A percentile compares a stretch with the other conserved stretches of the same genome.
Conservation (phyloP, 2,113 vertebrate species). For the Megaleporinus macrocephalus region DNA sequence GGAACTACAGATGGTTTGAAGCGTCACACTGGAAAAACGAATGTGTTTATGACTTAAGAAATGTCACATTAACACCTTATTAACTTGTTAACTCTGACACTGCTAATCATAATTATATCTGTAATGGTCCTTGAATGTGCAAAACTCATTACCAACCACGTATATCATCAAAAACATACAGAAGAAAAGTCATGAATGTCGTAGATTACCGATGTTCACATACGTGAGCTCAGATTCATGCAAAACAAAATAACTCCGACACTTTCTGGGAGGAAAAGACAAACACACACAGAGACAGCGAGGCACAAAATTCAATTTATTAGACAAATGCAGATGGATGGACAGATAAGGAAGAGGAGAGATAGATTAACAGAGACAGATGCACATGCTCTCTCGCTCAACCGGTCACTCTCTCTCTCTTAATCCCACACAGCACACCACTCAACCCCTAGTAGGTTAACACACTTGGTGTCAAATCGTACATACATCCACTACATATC, state of each 20-base stretch:
- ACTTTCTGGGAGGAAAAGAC: constrained; percentile 34
- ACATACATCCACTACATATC: too few species aligned
- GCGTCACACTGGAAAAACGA: too few species aligned
- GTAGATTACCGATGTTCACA: constrained; percentile 38
- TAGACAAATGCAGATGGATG: constrained; percentile 74
- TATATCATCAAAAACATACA: too few species aligned
- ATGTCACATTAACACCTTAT: too few species aligned
- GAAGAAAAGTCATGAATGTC: constrained; percentile 4
- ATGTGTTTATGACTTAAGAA: too few species aligned
- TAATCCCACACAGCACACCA: constrained; percentile 57
- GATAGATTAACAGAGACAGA: constrained; percentile 72
- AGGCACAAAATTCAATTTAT: constrained; percentile 71
- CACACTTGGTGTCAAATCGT: too few species aligned
- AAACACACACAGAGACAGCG: constrained; percentile 56
- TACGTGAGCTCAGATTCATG: constrained; percentile 53
- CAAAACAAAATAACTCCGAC: constrained; percentile 39
- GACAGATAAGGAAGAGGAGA: constrained; percentile 71
- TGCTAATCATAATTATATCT: too few species aligned
- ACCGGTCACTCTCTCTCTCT: background rate
- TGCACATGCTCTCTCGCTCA: constrained; percentile 62
- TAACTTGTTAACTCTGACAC: too few species aligned
- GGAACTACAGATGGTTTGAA: too few species aligned
- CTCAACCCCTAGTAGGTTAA: too few species aligned
- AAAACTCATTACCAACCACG: too few species aligned
- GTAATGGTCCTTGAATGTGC: too few species aligned